Evolutionary conservation across 1,140 invertebrate genomes (phyloP).

Genomic region (Drosophila ananassae): DNA sequence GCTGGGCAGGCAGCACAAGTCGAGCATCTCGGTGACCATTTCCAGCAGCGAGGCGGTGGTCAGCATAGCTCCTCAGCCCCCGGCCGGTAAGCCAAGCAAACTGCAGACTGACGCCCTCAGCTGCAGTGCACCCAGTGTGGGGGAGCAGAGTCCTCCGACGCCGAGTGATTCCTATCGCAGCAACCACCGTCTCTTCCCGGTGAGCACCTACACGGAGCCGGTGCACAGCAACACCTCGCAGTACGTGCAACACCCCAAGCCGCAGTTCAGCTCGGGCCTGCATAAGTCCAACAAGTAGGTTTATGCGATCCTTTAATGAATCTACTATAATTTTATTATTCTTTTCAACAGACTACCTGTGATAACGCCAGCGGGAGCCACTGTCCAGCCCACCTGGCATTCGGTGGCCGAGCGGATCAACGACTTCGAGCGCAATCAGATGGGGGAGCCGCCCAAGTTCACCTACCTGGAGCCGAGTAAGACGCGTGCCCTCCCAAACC

Average conservation of each 20-base stretch:
- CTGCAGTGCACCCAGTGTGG: conserved; percentile 68
- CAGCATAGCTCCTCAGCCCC: conserved; percentile 61
- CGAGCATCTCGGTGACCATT: conserved; percentile 78
- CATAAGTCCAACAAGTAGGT: conserved; percentile 74
- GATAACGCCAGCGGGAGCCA: conserved; percentile 71
- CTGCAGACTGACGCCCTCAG: conserved; percentile 58
- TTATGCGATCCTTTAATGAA: background rate
- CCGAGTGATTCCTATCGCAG: conserved; percentile 69
- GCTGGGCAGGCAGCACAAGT: conserved; percentile 67
- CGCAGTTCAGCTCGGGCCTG: conserved; percentile 76
- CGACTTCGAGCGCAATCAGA: conserved; percentile 87
- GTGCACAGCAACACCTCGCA: conserved; percentile 83
- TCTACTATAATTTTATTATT: background rate
- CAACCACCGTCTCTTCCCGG: conserved; percentile 85
- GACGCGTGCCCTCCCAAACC: conserved; percentile 89
- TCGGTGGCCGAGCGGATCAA: conserved; percentile 91
- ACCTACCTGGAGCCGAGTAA: conserved; percentile 91
- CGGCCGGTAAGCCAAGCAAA: conserved; percentile 64
- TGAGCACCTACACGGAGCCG: conserved; percentile 87
- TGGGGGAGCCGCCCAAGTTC: conserved; percentile 85
- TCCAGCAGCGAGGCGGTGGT: conserved; percentile 69
- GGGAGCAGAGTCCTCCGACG: conserved; percentile 37
- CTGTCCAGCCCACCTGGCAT: conserved; percentile 82
- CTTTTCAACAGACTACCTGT: conserved; percentile 61
- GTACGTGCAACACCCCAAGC: conserved; percentile 79